Conservation (phyloP, 2,888 invertebrate species). For the Drosophila parthenogenetica region DNA sequence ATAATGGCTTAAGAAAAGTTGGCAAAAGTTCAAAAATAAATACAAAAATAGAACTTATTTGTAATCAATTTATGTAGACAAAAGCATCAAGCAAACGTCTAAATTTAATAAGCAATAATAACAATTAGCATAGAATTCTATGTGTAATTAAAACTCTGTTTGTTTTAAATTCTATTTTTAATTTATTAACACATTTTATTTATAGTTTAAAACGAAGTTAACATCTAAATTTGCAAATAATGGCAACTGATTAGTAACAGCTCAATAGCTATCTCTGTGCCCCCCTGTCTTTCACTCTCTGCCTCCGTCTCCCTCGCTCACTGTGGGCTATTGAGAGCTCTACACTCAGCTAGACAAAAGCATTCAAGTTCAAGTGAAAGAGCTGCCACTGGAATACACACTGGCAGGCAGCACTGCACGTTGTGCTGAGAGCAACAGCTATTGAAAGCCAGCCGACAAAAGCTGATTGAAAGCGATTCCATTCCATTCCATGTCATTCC, state of each 20-base stretch:
- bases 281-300: neutral
- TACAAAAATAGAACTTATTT: too few relatives aligned
- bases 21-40: too few relatives aligned
- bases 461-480: constrained; percentile 20
- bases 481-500: constrained; percentile 9
- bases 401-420: neutral
- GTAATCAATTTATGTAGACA: too few relatives aligned
- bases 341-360: neutral
- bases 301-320: neutral
- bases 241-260: constrained; percentile 47
- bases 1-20: too few relatives aligned
- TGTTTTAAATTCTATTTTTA: too few relatives aligned
- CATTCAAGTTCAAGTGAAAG: constrained; percentile 67
- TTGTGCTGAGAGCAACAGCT: constrained; percentile 18
- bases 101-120: too few relatives aligned
- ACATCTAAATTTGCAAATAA: neutral
- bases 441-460: constrained; percentile 8
- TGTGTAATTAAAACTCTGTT: too few relatives aligned
- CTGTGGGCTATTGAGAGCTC: constrained; percentile 18
- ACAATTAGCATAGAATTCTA: too few relatives aligned
- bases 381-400: constrained; percentile 9
- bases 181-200: too few relatives aligned
- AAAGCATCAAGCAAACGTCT: too few relatives aligned
- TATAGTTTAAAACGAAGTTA: too few relatives aligned
- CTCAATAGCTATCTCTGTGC: constrained; percentile 26